Evolutionary conservation across 2,797 vertebrate genomes (phyloP).

Genomic region (Galagoides demidoff): DNA sequence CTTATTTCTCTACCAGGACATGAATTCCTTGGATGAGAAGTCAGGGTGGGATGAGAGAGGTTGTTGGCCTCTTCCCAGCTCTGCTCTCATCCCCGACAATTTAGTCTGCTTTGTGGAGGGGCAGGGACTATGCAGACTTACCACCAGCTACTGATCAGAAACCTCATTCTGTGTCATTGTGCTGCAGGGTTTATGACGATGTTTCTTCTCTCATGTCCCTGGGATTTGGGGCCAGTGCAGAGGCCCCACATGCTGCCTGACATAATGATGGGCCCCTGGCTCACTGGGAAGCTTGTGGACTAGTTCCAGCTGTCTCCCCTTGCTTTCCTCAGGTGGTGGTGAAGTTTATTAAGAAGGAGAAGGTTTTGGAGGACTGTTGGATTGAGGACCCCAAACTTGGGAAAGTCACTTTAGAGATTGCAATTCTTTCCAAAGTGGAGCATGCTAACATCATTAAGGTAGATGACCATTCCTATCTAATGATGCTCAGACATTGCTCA

Average conservation of each 20-base stretch:
- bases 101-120: not conserved
- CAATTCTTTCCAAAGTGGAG: slow-evolving; percentile 92
- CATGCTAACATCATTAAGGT: slow-evolving; percentile 96
- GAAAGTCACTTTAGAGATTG: slow-evolving; percentile 94
- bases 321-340: slow-evolving; percentile 91
- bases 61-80: too few species aligned
- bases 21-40: accelerated
- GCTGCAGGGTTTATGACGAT: accelerated
- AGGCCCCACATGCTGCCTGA: accelerated
- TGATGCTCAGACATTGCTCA: accelerated
- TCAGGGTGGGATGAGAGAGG: not conserved
- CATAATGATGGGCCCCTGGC: too few species aligned
- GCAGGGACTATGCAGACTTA: not conserved
- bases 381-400: slow-evolving; percentile 93
- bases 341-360: slow-evolving; percentile 96
- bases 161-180: not conserved
- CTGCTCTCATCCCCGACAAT: not conserved
- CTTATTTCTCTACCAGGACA: not conserved
- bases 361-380: slow-evolving; percentile 95
- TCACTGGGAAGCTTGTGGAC: accelerated
- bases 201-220: not conserved
- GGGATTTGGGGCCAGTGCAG: accelerated
- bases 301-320: not conserved
- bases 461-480: accelerated
- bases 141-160: not conserved